phyloP scores from a whole-genome alignment of 2,888 invertebrate species.

The Meteorus cinctellus region DNA sequence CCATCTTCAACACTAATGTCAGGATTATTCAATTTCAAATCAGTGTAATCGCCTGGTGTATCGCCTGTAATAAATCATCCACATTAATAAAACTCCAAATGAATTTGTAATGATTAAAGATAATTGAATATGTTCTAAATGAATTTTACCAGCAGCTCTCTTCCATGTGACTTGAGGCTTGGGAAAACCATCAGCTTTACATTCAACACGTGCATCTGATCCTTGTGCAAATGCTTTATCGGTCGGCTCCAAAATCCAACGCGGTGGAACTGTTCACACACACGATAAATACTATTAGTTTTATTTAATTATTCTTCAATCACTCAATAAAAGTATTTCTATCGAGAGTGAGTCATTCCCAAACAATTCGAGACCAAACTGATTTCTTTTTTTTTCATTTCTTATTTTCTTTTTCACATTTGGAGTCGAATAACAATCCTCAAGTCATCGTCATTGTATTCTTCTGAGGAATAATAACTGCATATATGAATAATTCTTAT shows the following conservation, averaged over 20 bases:
- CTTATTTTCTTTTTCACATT: conserved; percentile 21
- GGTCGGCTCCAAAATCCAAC: conserved; percentile 96
- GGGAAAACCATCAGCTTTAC: conserved; percentile 96
- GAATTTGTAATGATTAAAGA: background rate
- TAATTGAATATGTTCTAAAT: conserved; percentile 31
- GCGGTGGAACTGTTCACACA: conserved; percentile 88
- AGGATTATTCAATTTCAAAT: conserved; percentile 91
- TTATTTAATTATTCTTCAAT: conserved; percentile 45
- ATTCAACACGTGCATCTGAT: conserved; percentile 94
- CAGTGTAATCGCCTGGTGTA: conserved; percentile 94
- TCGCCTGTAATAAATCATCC: conserved; percentile 78
- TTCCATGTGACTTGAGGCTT: conserved; percentile 96
- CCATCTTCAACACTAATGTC: conserved; percentile 96
- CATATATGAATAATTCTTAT: background rate
- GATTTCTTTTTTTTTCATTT: background rate
- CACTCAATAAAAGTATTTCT: conserved; percentile 46
- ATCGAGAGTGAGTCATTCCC: conserved; percentile 51
- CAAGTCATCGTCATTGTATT: conserved; percentile 40
- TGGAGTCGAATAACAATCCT: conserved; percentile 49
- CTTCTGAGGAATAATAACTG: background rate
- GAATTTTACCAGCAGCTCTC: conserved; percentile 88
- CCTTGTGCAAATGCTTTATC: conserved; percentile 97
- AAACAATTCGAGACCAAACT: conserved; percentile 46
- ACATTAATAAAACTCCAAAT: conserved; percentile 22
- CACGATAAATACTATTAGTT: conserved; percentile 51